Evolutionary conservation across 2,797 vertebrate species (phyloP), one percentile per base, ranked within the genome.

Genomic region (Chelonia mydas): DNA sequence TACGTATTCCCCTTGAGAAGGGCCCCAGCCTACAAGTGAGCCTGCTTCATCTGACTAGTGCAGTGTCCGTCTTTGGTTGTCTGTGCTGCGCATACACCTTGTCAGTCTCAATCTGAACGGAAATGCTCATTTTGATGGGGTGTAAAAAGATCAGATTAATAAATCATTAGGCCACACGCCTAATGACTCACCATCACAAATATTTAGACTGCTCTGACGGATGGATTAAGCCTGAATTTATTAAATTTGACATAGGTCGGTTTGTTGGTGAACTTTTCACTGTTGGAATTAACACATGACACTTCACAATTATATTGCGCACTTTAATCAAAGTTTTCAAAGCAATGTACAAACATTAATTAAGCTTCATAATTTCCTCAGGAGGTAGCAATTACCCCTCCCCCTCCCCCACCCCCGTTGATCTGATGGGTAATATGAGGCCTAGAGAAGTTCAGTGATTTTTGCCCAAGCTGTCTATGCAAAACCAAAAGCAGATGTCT

Each of bases 391-490:
- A 17, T 92, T 93, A 88, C 93, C 89, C 7, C n/a, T n/a, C n/a
- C n/a, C n/a, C n/a, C n/a, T n/a, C n/a, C n/a, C n/a, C n/a, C n/a
- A n/a, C n/a, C n/a, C 84, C 93, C 78, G 53, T 16, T 76, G 28
- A 27, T 81, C 11, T 45, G 61, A 81, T 28, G 91, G 80, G 87
- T 90, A 95, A 93, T 3, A 83, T 19, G 89, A 95, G 23, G 91
- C 96, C 94, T 81, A 90, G 86, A 96, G 76, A 94, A 88, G 91
- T 94, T 94, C 92, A 97, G 81, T 0, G 1, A 94, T 95, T 92
- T 93, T 91, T 93, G 94, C 94, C 90, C 16, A 89, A 83, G 93
- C 86, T 94, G 61, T 81, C 90, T 92, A 87, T 95, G 45, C 47
- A 27, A 53, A 86, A 74, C 17, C 0, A 2, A 61, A 86, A 55